Conservation (phyloP, 2,797 vertebrate species). For the Pangasius sanitwongsei region DNA sequence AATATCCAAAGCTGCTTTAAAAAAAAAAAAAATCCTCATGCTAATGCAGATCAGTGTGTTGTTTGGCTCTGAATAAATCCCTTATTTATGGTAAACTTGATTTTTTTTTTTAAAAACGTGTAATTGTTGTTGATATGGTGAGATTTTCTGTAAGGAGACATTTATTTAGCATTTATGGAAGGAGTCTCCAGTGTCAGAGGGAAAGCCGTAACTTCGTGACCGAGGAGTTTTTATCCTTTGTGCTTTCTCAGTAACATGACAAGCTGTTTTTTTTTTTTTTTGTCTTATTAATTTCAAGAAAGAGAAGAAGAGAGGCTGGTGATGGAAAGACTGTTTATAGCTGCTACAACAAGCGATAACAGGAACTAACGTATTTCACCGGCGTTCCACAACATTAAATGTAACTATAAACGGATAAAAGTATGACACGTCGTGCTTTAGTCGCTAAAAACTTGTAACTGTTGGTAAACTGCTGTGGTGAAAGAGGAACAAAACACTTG, state of each 20-base stretch:
- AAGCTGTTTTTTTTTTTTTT: background rate
- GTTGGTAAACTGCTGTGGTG: background rate
- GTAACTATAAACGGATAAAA: background rate
- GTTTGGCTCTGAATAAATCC: background rate
- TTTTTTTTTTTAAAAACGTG: background rate
- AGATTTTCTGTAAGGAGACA: too few species aligned
- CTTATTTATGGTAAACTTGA: background rate
- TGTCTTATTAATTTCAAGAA: background rate
- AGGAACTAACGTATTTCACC: too few species aligned
- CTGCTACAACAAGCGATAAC: background rate
- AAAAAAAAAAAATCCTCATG: background rate
- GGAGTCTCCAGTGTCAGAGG: background rate
- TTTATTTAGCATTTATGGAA: background rate
- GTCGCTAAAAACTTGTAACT: background rate
- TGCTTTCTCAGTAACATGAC: background rate
- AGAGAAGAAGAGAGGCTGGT: background rate
- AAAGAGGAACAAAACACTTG: too few species aligned
- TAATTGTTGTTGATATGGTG: background rate
- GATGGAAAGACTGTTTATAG: background rate
- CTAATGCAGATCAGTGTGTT: background rate
- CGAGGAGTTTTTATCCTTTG: background rate
- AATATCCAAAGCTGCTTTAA: background rate
- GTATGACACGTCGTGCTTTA: background rate
- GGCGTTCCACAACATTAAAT: too few species aligned
- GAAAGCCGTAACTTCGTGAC: background rate